Conservation (phyloP, 2,113 vertebrate genomes). For the Centropus bengalensis region DNA sequence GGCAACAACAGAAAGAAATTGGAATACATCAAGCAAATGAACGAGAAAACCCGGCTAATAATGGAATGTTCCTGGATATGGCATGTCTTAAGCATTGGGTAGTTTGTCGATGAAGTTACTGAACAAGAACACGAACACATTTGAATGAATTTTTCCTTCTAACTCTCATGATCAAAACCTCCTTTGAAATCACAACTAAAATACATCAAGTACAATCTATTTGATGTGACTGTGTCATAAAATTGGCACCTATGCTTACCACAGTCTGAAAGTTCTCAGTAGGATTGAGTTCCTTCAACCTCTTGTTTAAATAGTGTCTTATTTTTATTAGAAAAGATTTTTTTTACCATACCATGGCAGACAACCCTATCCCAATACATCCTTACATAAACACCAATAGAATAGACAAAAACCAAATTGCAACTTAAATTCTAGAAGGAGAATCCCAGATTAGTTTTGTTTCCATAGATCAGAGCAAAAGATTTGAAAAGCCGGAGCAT, state of each 20-base stretch:
- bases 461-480: not conserved
- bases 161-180: not conserved
- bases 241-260: constrained; percentile 35
- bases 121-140: not conserved
- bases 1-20: not conserved
- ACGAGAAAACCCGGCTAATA: not conserved
- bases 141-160: not conserved
- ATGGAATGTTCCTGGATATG: not conserved
- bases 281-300: constrained; percentile 38
- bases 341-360: constrained; percentile 31
- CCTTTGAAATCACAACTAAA: not conserved
- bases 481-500: not conserved
- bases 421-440: not conserved
- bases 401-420: constrained; percentile 45
- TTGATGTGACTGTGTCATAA: not conserved
- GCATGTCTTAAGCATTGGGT: not conserved
- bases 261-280: constrained; percentile 36
- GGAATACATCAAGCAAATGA: not conserved
- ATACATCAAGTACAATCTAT: not conserved
- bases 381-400: not conserved
- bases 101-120: not conserved
- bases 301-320: constrained; percentile 40
- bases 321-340: constrained; percentile 45
- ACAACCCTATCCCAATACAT: constrained; percentile 26
- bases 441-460: not conserved